phyloP scores from a whole-genome alignment of 2,888 invertebrate genomes.

The Balanococcus diminutus region DNA sequence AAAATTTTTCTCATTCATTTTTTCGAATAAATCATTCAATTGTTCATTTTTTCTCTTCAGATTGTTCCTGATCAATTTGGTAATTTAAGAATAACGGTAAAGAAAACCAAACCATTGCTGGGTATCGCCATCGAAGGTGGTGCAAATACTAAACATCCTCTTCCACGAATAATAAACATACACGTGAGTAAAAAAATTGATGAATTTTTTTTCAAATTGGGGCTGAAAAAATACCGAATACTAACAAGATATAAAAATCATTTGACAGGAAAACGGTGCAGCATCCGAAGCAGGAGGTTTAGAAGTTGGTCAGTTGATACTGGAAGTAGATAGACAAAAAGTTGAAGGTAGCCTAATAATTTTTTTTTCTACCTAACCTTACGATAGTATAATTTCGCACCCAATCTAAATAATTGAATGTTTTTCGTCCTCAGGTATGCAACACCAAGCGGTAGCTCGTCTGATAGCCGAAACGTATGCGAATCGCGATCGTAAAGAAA shows the following conservation, averaged over 20 bases:
- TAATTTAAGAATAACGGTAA: constrained; percentile 85
- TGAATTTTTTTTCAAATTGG: neutral
- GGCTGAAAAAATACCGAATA: neutral
- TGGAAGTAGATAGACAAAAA: constrained; percentile 83
- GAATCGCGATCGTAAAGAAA: constrained; percentile 82
- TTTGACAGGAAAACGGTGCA: constrained; percentile 84
- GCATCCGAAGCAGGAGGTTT: constrained; percentile 91
- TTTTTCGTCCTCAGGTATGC: constrained; percentile 71
- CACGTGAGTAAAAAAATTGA: constrained; percentile 74
- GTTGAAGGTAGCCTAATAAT: constrained; percentile 67
- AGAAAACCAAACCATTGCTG: constrained; percentile 91
- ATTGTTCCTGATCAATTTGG: constrained; percentile 86
- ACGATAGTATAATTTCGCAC: too few species aligned
- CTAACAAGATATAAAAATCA: constrained; percentile 57
- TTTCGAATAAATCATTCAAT: too few species aligned
- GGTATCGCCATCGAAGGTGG: constrained; percentile 98
- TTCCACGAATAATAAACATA: constrained; percentile 94
- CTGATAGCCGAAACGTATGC: constrained; percentile 93
- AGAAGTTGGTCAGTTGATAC: constrained; percentile 91
- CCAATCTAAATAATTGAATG: neutral
- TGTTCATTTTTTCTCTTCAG: constrained; percentile 57
- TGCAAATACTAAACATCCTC: constrained; percentile 91
- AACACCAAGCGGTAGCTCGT: constrained; percentile 89
- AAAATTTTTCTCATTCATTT: too few species aligned
- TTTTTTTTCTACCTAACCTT: too few species aligned